Percentiles rank a stretch among this genome's conserved stretches.
phyloP scores from a whole-genome alignment of 2,113 vertebrate genomes.

The Bos javanicus region DNA sequence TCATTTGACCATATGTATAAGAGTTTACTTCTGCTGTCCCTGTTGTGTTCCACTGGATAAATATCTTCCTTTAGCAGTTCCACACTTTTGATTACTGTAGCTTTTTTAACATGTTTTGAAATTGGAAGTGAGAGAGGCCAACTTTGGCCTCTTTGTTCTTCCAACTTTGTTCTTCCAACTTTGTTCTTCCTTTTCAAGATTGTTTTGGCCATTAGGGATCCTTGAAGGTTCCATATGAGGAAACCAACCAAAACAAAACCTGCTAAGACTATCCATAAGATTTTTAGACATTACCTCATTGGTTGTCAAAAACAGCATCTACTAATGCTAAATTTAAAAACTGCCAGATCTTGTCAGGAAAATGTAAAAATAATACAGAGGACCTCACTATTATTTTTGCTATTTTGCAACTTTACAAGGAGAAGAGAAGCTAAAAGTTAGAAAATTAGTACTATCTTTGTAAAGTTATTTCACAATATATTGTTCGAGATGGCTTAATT shows the following conservation, averaged over 20 bases:
- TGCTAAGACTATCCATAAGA: background rate
- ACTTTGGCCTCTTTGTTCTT: too few relatives aligned
- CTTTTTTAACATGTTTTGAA: background rate
- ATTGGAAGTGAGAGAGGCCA: background rate
- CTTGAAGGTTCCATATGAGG: background rate
- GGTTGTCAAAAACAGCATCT: background rate
- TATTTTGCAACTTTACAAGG: constrained; percentile 38
- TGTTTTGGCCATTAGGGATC: background rate
- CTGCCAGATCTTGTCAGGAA: constrained; percentile 53
- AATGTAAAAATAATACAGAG: constrained; percentile 38
- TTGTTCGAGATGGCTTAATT: constrained; percentile 15
- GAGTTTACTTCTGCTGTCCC: background rate
- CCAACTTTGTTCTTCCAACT: background rate
- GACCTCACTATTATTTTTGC: constrained; percentile 19
- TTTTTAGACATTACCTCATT: background rate
- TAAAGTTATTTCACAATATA: background rate
- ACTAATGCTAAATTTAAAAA: constrained; percentile 41
- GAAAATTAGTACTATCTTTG: background rate
- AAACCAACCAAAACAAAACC: constrained; percentile 20
- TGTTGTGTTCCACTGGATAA: background rate
- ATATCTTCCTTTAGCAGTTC: background rate
- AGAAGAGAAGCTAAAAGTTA: constrained; percentile 7
- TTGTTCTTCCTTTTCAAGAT: background rate
- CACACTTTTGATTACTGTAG: background rate
- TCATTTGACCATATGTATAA: too few relatives aligned